Evolutionary conservation across 2,113 vertebrate genomes (phyloP), one percentile per base, ranked within the genome.

Genomic region (Athene noctua): DNA sequence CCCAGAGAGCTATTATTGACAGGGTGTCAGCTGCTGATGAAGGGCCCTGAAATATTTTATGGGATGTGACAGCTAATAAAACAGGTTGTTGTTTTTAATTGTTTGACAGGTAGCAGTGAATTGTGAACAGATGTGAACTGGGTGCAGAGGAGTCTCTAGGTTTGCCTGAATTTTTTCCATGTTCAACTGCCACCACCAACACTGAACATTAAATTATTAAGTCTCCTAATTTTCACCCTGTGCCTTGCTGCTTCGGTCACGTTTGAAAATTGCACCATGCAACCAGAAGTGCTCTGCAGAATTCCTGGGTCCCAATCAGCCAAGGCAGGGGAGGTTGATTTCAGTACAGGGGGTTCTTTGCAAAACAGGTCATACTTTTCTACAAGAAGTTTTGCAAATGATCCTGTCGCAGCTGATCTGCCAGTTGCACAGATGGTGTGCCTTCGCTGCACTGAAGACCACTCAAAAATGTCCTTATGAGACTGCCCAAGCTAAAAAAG

Each of bases 21-120:
- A 94, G 92, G 55, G 91, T 88, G 96, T 92, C 96, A 96, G 80
- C 93, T 92, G 59, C 63, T 93, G 93, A 93, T 96, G 73, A 92
- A 94, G 77, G 90, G 74, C 78, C 75, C 91, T 91, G 93, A 63
- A 91, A 93, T 96, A 86, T 95, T 96, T 97, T 96, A 96, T 68
- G 91, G 91, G 94, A 96, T 73, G 78, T 97, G 94, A 92, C 96
- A 97, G 90, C 91, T 95, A 94, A 95, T 96, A 96, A 97, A 97
- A 96, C 95, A 97, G 93, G 91, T 96, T 95, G 93, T 79, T 96
- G 88, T 88, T 96, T 96, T 96, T 96, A 96, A 96, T 95, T 95
- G 90, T 96, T 95, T 94, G 94, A 90, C 95, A 91, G 86, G 93
- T 94, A 95, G 96, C 87, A 93, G 79, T 49, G 90, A 96, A 95